Percentiles rank a stretch among this genome's conserved stretches.
These are phyloP conservation scores for Acanthosepion lycidas DNA, from an alignment of 2,888 invertebrate genomes.

Conservation along the genomic window DNA sequence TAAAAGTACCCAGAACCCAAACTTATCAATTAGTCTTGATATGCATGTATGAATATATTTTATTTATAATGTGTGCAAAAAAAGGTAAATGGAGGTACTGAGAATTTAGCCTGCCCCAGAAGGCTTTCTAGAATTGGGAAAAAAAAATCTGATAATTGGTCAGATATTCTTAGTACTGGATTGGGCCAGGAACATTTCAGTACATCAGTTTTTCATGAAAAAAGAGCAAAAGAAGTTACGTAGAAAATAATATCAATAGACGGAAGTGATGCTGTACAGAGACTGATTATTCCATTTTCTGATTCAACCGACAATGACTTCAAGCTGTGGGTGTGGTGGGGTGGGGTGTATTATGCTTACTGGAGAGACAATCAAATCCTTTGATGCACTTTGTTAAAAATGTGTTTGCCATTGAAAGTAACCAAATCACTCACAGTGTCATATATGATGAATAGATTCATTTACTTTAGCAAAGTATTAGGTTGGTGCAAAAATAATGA, in stretches of 20 bases:
- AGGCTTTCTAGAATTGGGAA: no score
- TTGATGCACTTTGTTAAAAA: neutral
- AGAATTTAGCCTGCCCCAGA: no score
- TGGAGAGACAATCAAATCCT: slow-evolving; percentile 20
- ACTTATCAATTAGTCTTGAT: no score
- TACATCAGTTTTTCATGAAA: no score
- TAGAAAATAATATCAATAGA: neutral
- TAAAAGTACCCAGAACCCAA: no score
- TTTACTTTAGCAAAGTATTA: slow-evolving; percentile 33
- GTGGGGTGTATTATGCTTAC: neutral
- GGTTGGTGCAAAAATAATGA: no score
- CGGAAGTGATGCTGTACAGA: neutral
- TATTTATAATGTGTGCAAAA: no score
- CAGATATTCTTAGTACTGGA: no score
- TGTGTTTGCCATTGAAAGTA: neutral
- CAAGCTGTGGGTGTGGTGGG: neutral
- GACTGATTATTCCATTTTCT: neutral
- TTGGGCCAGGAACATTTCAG: no score
- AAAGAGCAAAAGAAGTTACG: neutral
- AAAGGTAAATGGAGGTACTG: no score
- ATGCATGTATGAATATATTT: no score
- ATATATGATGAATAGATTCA: neutral
- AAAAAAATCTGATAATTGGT: no score
- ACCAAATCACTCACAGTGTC: neutral
- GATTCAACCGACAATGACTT: neutral